Evolutionary conservation across 2,888 invertebrate genomes (phyloP), one percentile per base, ranked within the genome.

Genomic region (Drosophila prolongata): DNA sequence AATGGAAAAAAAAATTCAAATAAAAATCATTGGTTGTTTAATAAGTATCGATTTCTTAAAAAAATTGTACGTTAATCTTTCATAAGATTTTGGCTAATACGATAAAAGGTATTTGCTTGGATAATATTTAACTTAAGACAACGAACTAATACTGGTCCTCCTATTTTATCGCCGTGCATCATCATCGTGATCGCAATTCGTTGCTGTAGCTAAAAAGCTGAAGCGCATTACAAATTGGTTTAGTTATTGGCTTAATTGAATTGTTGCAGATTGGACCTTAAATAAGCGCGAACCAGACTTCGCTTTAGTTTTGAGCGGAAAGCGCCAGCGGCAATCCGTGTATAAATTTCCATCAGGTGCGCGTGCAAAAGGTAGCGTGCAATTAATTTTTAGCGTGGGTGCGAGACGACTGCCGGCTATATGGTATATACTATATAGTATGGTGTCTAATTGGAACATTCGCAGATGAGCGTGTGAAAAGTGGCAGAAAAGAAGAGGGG

Each of bases 241-340:
- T 83, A 78, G 83, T 83, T 86, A 84, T 86, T 84, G 86, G 83
- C 83, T 79, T 80, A 84, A 86, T 86, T 86, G 79, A 86, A 84
- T 86, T 86, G 80, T 80, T 79, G 83, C 79, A 84, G 79, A 84
- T 86, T 82, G 83, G 82, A 75, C 80, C 77, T 82, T 82, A 85
- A 82, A 75, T 76, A 79, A 59, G 47, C 54, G 58, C 69, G 24
- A 47, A 49, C 35, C 42, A 50, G 53, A 65, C 57, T 47, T 13
- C 56, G 47, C 43, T 16, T 52, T 46, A 68, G 43, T 66, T 68
- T 58, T 27, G 53, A 34, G 24, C 47, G 42, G 14, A 60, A 35
- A 40, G 37, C 30, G 56, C 60, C 53, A 1, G 38, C 13, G 69
- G 58, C 69, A 59, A 65, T 64, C 68, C 64, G 65, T 47, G 53